Evolutionary conservation across 2,113 vertebrate genomes (phyloP).

Genomic region (Chionodraco myersi): DNA sequence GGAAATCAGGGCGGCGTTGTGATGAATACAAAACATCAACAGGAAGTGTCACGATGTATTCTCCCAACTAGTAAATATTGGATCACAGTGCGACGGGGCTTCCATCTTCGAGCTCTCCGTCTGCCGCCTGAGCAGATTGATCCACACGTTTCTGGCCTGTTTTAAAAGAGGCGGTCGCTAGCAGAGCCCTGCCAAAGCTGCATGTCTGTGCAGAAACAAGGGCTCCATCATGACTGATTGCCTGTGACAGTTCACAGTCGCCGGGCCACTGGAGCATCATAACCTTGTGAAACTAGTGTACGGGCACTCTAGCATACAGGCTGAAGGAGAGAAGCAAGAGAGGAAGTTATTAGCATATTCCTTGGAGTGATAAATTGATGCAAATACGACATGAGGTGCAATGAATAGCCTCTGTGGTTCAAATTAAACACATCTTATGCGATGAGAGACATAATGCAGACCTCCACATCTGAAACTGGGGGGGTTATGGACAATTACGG

Average conservation of each 20-base stretch:
- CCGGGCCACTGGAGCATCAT: conserved; percentile 78
- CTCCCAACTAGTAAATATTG: conserved; percentile 75
- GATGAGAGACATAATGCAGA: conserved; percentile 53
- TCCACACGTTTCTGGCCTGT: conserved; percentile 68
- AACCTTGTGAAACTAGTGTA: conserved; percentile 81
- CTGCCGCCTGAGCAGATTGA: conserved; percentile 74
- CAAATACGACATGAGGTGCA: conserved; percentile 52
- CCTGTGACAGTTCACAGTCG: conserved; percentile 82
- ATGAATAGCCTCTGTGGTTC: conserved; percentile 55
- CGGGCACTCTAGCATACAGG: conserved; percentile 71
- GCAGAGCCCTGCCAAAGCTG: conserved; percentile 71
- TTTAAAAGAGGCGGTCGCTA: conserved; percentile 67
- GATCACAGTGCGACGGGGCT: conserved; percentile 69
- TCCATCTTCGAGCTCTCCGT: conserved; percentile 55
- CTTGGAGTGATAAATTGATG: conserved; percentile 63
- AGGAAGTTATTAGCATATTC: conserved; percentile 73
- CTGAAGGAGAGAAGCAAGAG: conserved; percentile 56
- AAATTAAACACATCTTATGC: conserved; percentile 64
- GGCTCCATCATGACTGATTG: conserved; percentile 80
- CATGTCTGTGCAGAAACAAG: conserved; percentile 78
- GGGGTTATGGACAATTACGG: conserved; percentile 43
- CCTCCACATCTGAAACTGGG: conserved; percentile 34
- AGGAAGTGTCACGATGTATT: conserved; percentile 61
- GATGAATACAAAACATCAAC: conserved; percentile 68
- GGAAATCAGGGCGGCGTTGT: conserved; percentile 39